Base-by-base conservation (phyloP, 1,140 invertebrate genomes). In the Drosophila bocki region DNA sequence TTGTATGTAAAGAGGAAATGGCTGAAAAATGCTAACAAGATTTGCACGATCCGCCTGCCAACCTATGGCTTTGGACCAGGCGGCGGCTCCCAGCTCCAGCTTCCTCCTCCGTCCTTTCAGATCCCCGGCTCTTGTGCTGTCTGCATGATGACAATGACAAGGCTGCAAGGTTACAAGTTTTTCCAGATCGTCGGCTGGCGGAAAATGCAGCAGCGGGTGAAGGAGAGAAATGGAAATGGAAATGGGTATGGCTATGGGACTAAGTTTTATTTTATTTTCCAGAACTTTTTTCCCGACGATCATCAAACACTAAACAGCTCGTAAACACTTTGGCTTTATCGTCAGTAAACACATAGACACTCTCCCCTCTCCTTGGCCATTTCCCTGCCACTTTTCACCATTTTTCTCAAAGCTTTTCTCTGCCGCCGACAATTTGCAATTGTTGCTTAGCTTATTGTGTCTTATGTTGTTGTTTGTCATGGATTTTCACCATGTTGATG, bases 131-230 rank as follows among this genome's bases (percentile, higher is more conserved):
- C 44, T 50, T 50, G 42, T 29, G 44, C 70, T 60, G 70, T 72
- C 82, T 72, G 72, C 81, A 47, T 32, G 56, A 80, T 79, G 65
- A 86, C 77, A 78, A 79, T 83, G 84, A 88, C 85, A 88, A 88
- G 84, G 85, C 84, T 90, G 85, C 84, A 90, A 88, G 85, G 84
- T 88, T 88, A 88, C 84, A 88, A 88, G 84, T 88, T 88, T 88
- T 90, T 88, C 85, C 84, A 88, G 84, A 90, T 90, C 85, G 80
- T 44, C 29, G 45, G 44, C 41, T 13, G 19, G 59, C 8, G 47
- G 32, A 26, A 54, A 26, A 75, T 62, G 44, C 53, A 3, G 35
- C 35, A 56, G 53, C 50, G 50, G 50, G 19, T 17, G 12, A 33
- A 15, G 61, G 37, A 32, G 41, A 26, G 35, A 54, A 42, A 75